These are phyloP conservation scores for Falco novaeseelandiae DNA, from an alignment of 2,797 vertebrate species.

Conservation along the genomic window DNA sequence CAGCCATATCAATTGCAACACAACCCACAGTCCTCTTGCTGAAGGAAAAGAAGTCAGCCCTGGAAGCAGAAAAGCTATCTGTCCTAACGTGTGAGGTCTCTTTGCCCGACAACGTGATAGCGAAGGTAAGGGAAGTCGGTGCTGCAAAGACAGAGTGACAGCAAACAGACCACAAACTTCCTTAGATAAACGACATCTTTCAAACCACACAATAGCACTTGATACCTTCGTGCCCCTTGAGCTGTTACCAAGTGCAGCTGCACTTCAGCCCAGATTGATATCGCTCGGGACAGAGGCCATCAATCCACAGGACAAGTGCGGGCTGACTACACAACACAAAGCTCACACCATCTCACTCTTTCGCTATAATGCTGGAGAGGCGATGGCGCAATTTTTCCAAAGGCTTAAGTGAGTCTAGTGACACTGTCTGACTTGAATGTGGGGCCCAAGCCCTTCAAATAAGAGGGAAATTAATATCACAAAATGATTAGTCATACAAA, in stretches of 20 bases:
- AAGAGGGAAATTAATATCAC: background rate
- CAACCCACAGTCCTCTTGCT: background rate
- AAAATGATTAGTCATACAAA: background rate
- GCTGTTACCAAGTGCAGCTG: conserved; percentile 66
- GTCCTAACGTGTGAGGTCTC: conserved; percentile 37
- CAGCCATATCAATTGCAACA: background rate
- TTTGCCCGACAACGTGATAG: background rate
- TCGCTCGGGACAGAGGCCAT: background rate
- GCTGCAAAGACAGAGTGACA: conserved; percentile 53
- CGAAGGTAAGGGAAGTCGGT: conserved; percentile 24
- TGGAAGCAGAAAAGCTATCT: conserved; percentile 32
- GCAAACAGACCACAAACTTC: conserved; percentile 64
- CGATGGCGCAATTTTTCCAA: background rate
- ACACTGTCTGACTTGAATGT: background rate
- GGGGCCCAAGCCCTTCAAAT: background rate
- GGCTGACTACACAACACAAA: conserved; percentile 13
- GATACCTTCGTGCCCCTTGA: conserved; percentile 50
- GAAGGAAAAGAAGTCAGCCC: background rate
- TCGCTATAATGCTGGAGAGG: accelerated
- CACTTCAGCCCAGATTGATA: conserved; percentile 57
- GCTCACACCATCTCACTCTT: background rate
- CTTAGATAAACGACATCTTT: conserved; percentile 64
- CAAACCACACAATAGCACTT: conserved; percentile 47
- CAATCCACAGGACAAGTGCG: conserved; percentile 47
- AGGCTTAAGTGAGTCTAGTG: background rate